Evolutionary conservation across 2,113 vertebrate genomes (phyloP), one percentile per base, ranked within the genome.

Genomic region (Delphinus delphis): DNA sequence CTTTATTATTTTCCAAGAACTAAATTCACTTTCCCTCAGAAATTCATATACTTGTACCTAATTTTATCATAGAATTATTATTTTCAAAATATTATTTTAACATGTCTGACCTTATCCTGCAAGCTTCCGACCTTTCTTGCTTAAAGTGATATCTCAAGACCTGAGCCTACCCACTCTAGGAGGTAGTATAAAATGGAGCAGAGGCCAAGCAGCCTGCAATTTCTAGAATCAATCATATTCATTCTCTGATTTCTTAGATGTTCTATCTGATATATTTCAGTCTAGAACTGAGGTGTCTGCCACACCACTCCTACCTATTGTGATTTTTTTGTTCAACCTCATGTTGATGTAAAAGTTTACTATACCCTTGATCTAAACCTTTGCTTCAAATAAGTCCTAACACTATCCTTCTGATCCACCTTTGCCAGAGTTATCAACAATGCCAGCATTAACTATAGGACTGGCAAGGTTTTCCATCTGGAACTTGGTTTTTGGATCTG

Each of bases 1-100:
- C 44, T 90, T 53, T 58, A 80, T 85, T 97, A 73, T 74, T 89
- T 92, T 96, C n/a, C 14, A 92, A 92, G 62, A 97, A 88, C 41
- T 76, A 23, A 89, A 74, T 96, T 96, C 25, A 88, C 18, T 71
- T 92, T 91, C 36, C 36, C 63, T 86, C 74, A 91, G 33, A 83
- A 93, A 97, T 50, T 86, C 33, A 74, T 84, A 74, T 10, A 89
- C 1, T 89, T 94, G 7, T 25, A 80, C 20, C 31, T 93, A 77
- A 92, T 92, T 91, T 95, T 85, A 89, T 58, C 77, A 21, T 85
- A 88, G 21, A 50, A 8, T 47, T 73, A 36, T 58, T 89, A 60
- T 68, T 95, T 96, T 38, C 31, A 55, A 92, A 80, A 87, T 44
- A 67, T 87, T 87, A 73, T 92, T 95, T 93, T 90, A 95, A 47